These are phyloP conservation scores for Mareca strepera DNA, from an alignment of 2,797 vertebrate species.

Conservation along the genomic window DNA sequence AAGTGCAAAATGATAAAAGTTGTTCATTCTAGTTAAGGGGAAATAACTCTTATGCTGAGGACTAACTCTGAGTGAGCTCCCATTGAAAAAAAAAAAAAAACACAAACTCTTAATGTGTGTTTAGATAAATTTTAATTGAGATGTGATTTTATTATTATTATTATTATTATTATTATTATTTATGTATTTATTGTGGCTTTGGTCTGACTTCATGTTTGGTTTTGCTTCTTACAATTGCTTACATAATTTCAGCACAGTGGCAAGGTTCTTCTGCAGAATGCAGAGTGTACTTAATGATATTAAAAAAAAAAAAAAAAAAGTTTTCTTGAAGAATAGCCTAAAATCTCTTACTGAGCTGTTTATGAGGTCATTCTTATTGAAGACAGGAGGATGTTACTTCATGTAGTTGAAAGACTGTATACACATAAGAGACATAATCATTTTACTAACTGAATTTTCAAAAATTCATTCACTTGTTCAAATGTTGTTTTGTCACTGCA, in stretches of 20 bases:
- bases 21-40: not conserved
- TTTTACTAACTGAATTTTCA: not conserved
- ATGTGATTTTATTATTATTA: not conserved
- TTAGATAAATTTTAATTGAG: slow-evolving; percentile 38
- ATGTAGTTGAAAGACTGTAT: not conserved
- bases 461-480: not conserved
- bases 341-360: not conserved
- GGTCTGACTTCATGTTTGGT: not conserved
- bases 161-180: no score
- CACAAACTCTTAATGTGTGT: slow-evolving; percentile 2
- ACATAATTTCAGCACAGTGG: not conserved
- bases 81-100: not conserved
- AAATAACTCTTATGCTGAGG: not conserved
- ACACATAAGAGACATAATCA: not conserved
- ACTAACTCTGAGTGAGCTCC: not conserved
- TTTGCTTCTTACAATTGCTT: not conserved
- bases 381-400: not conserved
- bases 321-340: not conserved
- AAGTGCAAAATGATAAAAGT: not conserved
- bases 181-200: not conserved
- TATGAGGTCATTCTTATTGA: not conserved
- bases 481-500: not conserved
- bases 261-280: not conserved
- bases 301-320: not conserved
- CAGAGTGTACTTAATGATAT: not conserved